Base-by-base conservation (phyloP, 2,888 invertebrate genomes). In the Gnatocerus cornutus region DNA sequence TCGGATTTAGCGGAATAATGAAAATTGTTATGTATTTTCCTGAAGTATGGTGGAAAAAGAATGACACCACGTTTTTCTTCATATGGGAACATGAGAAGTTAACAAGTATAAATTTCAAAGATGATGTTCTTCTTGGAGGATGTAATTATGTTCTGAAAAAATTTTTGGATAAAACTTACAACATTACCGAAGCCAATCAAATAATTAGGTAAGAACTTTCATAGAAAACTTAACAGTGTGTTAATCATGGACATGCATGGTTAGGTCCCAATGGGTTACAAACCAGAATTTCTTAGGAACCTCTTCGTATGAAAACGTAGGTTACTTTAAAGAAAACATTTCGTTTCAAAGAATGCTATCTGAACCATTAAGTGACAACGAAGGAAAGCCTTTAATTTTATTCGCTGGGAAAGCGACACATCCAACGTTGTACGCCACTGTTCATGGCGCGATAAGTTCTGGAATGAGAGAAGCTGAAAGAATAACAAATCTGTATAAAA, bases 71-170 rank as follows among this genome's bases (percentile, higher is more conserved):
- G 72, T 66, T 71, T 39, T 10, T 14, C 7, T 66, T 77, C 33
- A 10, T 79, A 13, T 79, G 77, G 77, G 76, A 71, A n/a, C 16
- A 69, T 0, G 71, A 78, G 13, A 77, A 79, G 66, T 73, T 67
- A 50, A 75, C 77, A 70, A 66, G 80, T 52, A 33, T 69, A 10
- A 69, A 76, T 52, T 79, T 80, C 72, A 73, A 77, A 9, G 52
- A 71, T 93, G 93, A 92, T 16, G 85, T 87, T 64, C 84, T 91
- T 3, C 76, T 82, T 8, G 79, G 86, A n/a, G 87, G 86, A 39
- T 86, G 89, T 37, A 81, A 83, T 69, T 81, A 85, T 73, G 76
- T 88, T n/a, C 78, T 91, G 29, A 81, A 86, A 53, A 86, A 83
- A 72, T 90, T 89, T 79, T 77, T 90, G 0, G 86, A 87, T 45